Base-by-base conservation (phyloP, 1,140 invertebrate genomes). In the Bombyx mandarina region DNA sequence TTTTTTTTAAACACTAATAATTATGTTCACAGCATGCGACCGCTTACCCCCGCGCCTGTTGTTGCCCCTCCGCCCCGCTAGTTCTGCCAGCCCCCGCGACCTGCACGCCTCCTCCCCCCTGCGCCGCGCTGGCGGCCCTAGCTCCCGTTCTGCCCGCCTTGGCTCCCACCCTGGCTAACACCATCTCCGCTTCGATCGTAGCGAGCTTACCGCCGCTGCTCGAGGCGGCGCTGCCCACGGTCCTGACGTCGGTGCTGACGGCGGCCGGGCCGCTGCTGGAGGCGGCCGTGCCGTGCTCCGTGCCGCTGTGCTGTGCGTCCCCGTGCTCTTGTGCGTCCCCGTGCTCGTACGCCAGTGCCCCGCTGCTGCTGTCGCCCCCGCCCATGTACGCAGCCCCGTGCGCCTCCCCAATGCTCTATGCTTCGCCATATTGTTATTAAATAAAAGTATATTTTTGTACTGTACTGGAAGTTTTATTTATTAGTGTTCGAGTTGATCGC, bases 151-250 rank as follows among this genome's bases (percentile, higher is more conserved):
- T 72, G 22, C 63, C 67, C 1, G 54, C 58, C 3, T 45, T 66
- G 7, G 61, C 66, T 12, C 70, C 71, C 2, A 35, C 65, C 0
- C 63, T 80, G n/a, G 71, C 73, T 1, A 59, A 61, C 8, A 67
- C 68, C 4, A 60, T 75, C 10, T 70, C 77, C 1, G 57, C 67
- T 0, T 74, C 74, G 1, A 59, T 75, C 9, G 64, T 70, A 0
- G 70, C 75, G 4, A 66, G 72, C 0, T 56, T 73, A 8, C 74
- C 72, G 0, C 73, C 72, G 3, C 56, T 77, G 22, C 51, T 77
- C 7, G 66, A 74, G 49, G 69, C 70, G 2, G 77, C 68, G 1
- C 45, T 78, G 52, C 76, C 69, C 2, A 61, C 71, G 8, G 69
- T 74, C 7, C 52, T 74, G 35, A 67, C 62, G 7, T 71, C 69